Evolutionary conservation across 2,113 vertebrate genomes (phyloP).

Genomic region (Desmodus rotundus): DNA sequence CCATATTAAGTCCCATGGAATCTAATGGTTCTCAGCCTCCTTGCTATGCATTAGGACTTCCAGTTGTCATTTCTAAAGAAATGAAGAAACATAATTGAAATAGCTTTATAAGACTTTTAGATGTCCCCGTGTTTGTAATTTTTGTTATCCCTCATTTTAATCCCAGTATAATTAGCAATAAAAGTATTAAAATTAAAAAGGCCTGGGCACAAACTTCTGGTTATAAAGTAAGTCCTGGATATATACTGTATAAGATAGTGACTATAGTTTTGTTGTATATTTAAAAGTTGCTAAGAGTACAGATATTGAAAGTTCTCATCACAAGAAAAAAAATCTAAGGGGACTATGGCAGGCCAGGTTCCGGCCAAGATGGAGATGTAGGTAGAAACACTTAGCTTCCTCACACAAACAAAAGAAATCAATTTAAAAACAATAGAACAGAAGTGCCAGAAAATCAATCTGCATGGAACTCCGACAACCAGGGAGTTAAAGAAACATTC

Average conservation of each 20-base stretch:
- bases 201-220: background rate
- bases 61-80: constrained; percentile 1
- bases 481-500: no score
- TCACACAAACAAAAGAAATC: no score
- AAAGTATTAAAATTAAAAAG: constrained; percentile 14
- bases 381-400: no score
- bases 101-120: background rate
- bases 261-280: background rate
- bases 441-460: no score
- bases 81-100: background rate
- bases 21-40: background rate
- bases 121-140: background rate
- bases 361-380: no score
- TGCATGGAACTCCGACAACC: no score
- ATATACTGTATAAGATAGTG: background rate
- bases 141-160: background rate
- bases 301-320: background rate
- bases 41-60: background rate
- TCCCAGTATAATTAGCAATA: background rate
- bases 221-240: background rate
- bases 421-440: no score
- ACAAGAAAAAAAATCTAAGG: background rate
- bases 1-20: background rate
- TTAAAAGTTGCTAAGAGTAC: background rate
- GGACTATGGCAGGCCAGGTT: no score